These are phyloP conservation scores for Gymnorhina tibicen DNA, from an alignment of 2,113 vertebrate genomes.

Conservation along the genomic window DNA sequence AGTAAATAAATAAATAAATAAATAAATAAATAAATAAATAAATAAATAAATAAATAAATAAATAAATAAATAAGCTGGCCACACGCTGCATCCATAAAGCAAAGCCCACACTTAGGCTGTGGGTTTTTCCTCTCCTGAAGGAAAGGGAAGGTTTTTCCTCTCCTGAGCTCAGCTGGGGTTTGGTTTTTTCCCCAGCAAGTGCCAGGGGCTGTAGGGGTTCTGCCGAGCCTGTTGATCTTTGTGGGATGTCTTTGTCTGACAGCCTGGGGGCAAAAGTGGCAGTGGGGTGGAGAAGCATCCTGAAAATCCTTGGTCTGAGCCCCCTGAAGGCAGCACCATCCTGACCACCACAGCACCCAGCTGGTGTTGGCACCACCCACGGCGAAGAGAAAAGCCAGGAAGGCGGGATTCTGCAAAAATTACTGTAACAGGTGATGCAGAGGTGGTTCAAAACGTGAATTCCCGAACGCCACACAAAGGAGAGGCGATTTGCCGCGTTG, in stretches of 20 bases:
- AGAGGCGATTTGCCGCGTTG: neutral
- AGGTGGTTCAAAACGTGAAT: neutral
- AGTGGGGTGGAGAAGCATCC: neutral
- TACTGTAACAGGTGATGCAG: neutral
- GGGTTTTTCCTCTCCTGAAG: neutral
- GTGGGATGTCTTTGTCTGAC: neutral
- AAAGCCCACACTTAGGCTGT: neutral
- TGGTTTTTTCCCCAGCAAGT: neutral
- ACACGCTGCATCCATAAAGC: neutral
- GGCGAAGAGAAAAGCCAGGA: neutral
- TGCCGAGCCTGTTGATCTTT: neutral
- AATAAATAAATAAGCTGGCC: neutral
- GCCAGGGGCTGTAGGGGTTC: neutral
- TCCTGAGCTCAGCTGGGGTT: neutral
- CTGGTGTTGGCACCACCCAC: neutral
- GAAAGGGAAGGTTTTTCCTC: neutral
- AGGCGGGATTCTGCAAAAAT: neutral
- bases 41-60: neutral
- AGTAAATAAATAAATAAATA: neutral
- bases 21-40: neutral
- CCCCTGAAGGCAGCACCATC: neutral
- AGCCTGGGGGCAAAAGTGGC: neutral
- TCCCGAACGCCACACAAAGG: neutral
- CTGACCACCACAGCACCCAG: neutral
- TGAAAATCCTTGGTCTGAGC: neutral